These are phyloP conservation scores for Triplophysa bombifrons DNA, from an alignment of 2,797 vertebrate genomes.

Conservation along the genomic window DNA sequence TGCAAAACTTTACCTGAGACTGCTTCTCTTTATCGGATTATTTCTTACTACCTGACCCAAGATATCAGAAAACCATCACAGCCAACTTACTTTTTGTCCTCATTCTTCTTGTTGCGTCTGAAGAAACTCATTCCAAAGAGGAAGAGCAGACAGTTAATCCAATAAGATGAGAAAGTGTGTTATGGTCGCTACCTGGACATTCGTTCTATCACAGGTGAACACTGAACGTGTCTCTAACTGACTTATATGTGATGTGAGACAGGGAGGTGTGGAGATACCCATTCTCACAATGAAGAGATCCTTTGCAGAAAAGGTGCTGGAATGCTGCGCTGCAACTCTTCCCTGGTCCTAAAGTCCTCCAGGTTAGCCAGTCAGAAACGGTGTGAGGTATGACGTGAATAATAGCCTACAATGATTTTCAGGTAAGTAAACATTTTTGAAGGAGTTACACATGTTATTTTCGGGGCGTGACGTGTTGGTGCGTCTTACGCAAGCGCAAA, in stretches of 20 bases:
- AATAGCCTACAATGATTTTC: no score
- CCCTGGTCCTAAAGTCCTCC: conserved; percentile 71
- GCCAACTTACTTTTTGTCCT: conserved; percentile 72
- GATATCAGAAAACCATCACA: not conserved
- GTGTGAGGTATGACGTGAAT: no score
- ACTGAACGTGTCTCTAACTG: not conserved
- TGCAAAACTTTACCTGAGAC: not conserved
- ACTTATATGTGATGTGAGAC: conserved; percentile 42
- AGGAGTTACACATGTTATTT: not conserved
- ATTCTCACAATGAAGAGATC: conserved; percentile 50
- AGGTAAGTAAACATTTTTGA: not conserved
- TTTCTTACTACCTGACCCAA: not conserved
- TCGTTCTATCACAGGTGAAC: conserved; percentile 34
- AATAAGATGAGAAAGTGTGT: not conserved
- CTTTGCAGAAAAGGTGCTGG: conserved; percentile 58
- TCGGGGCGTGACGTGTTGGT: not conserved
- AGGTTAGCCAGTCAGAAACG: not conserved
- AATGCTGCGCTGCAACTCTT: conserved; percentile 46
- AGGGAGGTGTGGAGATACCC: conserved; percentile 63
- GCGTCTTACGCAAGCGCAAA: not conserved
- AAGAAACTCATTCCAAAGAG: conserved; percentile 78
- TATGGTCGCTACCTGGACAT: conserved; percentile 34
- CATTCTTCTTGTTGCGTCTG: conserved; percentile 74
- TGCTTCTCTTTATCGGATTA: not conserved
- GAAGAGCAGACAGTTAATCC: conserved; percentile 28